phyloP scores from a whole-genome alignment of 2,797 vertebrate species.

The Hippoglossus hippoglossus region DNA sequence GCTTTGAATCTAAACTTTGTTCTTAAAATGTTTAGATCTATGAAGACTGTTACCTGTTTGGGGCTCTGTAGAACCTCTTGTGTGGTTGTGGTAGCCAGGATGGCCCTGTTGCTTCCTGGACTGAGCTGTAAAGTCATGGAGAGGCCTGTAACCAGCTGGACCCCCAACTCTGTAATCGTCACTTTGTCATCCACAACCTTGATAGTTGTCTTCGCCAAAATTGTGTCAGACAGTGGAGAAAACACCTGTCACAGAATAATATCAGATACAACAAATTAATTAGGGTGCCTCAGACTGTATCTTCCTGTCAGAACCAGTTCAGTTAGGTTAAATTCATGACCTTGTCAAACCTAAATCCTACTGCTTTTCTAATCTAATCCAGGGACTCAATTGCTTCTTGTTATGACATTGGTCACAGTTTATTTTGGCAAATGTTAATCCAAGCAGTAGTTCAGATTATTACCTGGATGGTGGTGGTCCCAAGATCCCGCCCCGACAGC shows the following conservation, averaged over 20 bases:
- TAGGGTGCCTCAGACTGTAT: background rate
- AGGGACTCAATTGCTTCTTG: background rate
- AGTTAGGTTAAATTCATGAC: background rate
- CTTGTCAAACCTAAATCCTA: background rate
- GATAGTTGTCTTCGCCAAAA: conserved; percentile 91
- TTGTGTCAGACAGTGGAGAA: conserved; percentile 91
- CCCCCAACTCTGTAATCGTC: conserved; percentile 90
- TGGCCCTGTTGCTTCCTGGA: conserved; percentile 90
- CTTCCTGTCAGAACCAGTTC: background rate
- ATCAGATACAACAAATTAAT: conserved; percentile 11
- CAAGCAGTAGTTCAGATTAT: conserved; percentile 6
- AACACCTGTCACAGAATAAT: conserved; percentile 83
- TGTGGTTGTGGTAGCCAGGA: conserved; percentile 88
- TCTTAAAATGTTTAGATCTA: conserved; percentile 2
- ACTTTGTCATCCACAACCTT: conserved; percentile 93
- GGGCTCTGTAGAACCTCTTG: conserved; percentile 88
- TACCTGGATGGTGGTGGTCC: conserved; percentile 94
- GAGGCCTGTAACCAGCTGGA: conserved; percentile 91
- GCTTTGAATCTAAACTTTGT: background rate
- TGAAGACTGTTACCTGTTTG: conserved; percentile 84
- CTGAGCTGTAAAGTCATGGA: conserved; percentile 92
- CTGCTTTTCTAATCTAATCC: background rate
- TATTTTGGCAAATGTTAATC: background rate
- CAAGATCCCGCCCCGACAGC: conserved; percentile 89
- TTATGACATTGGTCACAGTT: background rate